Conservation (phyloP, 2,888 invertebrate species). For the Ypsolopha scabrella region DNA sequence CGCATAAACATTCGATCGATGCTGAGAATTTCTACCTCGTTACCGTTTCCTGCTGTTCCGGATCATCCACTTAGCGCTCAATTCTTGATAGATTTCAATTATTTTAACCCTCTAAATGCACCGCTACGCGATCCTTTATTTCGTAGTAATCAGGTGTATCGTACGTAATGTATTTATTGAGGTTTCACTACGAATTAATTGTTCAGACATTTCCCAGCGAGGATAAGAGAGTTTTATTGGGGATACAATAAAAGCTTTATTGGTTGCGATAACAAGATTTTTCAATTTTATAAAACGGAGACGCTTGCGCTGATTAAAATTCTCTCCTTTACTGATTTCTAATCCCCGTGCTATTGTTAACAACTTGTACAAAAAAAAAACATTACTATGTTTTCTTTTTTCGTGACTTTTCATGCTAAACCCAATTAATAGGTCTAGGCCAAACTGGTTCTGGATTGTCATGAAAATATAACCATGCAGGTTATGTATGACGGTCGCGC, state of each 20-base stretch:
- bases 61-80: constrained; percentile 16
- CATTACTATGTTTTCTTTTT: too few relatives aligned
- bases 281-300: not conserved
- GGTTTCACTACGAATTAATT: not conserved
- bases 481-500: too few relatives aligned
- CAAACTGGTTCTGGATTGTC: too few relatives aligned
- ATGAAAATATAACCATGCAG: too few relatives aligned
- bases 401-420: too few relatives aligned
- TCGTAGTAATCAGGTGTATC: constrained; percentile 5
- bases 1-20: not conserved
- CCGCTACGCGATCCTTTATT: constrained; percentile 4
- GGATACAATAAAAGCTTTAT: not conserved
- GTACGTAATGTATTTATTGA: constrained; percentile 1
- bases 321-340: too few relatives aligned
- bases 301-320: too few relatives aligned
- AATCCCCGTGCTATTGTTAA: too few relatives aligned
- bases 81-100: not conserved
- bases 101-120: not conserved
- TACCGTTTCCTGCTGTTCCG: constrained; percentile 25
- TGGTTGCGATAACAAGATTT: not conserved
- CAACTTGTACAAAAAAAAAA: too few relatives aligned
- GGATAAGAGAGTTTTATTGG: not conserved
- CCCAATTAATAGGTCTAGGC: too few relatives aligned
- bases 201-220: not conserved
- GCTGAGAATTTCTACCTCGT: constrained; percentile 19